Percentiles rank a stretch among this genome's conserved stretches.
Conservation (phyloP, 2,113 vertebrate genomes). For the Typhlomys cinereus region DNA sequence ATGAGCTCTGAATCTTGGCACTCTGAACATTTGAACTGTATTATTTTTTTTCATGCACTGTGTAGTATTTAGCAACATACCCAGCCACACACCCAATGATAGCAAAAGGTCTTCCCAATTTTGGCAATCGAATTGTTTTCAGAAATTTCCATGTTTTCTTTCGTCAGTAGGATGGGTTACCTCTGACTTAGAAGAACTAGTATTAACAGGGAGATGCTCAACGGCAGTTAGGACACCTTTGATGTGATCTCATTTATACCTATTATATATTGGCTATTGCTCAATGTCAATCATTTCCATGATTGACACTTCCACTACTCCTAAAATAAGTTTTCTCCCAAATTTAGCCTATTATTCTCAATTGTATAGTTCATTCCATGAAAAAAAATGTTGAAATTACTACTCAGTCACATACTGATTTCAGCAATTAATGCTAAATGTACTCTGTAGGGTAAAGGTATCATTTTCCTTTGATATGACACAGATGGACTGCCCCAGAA, state of each 20-base stretch:
- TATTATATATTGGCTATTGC: neutral
- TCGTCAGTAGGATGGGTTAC: rapidly evolving
- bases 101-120: neutral
- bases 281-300: neutral
- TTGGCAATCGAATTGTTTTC: neutral
- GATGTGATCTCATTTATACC: neutral
- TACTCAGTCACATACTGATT: neutral
- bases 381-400: neutral
- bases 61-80: neutral
- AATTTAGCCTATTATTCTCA: neutral
- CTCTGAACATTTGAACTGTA: neutral
- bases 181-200: neutral
- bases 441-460: neutral
- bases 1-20: neutral
- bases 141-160: neutral
- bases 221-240: neutral
- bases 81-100: neutral
- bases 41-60: neutral
- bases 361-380: neutral
- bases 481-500: neutral
- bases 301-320: no score
- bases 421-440: neutral
- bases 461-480: neutral
- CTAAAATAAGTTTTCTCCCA: neutral
- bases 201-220: neutral